Evolutionary conservation across 2,113 vertebrate genomes (phyloP), one percentile per base, ranked within the genome.

Genomic region (Percopsis transmontana): DNA sequence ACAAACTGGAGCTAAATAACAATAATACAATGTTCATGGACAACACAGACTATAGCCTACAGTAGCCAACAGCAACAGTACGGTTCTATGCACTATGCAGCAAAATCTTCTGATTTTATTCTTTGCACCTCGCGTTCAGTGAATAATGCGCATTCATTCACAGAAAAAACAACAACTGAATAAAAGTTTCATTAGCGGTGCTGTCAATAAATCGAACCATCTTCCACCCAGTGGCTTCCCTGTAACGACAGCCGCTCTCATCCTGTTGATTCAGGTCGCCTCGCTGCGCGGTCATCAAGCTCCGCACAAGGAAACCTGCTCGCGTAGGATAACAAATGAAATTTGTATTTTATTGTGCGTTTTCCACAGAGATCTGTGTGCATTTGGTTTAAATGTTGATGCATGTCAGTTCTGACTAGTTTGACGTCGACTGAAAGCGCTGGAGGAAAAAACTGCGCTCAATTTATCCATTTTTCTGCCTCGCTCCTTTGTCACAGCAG

Each of bases 241-340:
- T 62, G 64, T 57, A 41, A 58, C 61, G 45, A 67, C 63, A 55
- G 62, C 64, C 16, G 76, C 76, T 76, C 77, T 63, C 77, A 80
- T 88, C 90, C 88, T 89, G 89, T 91, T 91, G 89, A 88, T 87
- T 62, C 65, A 64, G 70, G 19, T 62, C 47, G 56, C 39, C 61
- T 38, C 50, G 41, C 57, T 77, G 62, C 71, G 65, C 2, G 33
- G 52, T 38, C 42, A 62, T 47, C 65, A 63, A 62, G 47, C 61
- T 57, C 60, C 68, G 76, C 65, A 72, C 70, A 58, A 55, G 50
- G 57, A 51, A 68, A 66, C 42, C 83, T 79, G 84, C 21, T 68
- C 65, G 53, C 47, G 9, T n/a, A 65, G 64, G 71, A 82, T 80
- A 84, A 65, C 67, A 67, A 75, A 54, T 54, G 1, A 20, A 70